A percentile compares a stretch with the other conserved stretches of the same genome.
Evolutionary conservation across 2,797 vertebrate genomes (phyloP).

Genomic region (Spheniscus humboldti): DNA sequence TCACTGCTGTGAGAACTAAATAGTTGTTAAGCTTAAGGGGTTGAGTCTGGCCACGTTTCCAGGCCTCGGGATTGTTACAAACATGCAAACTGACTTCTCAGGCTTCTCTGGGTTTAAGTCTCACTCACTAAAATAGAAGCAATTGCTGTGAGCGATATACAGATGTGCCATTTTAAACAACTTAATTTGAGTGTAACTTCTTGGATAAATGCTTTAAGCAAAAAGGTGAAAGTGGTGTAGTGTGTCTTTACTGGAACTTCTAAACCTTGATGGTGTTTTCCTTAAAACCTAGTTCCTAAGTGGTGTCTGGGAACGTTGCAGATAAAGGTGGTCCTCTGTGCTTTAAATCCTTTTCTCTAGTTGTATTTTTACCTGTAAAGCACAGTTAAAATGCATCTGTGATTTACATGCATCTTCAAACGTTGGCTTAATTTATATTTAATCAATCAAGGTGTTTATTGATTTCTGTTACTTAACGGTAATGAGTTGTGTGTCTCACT

Average conservation of each 20-base stretch:
- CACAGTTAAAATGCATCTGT: rapidly evolving
- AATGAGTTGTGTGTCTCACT: not conserved
- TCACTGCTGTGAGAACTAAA: not conserved
- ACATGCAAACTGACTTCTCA: rapidly evolving
- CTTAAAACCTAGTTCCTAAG: not conserved
- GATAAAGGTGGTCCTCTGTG: not conserved
- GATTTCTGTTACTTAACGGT: not conserved
- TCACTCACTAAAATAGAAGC: not conserved
- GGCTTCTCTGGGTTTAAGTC: not conserved
- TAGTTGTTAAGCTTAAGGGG: not conserved
- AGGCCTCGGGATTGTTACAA: not conserved
- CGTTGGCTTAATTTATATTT: not conserved
- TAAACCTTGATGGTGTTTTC: not conserved
- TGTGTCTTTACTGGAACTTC: rapidly evolving
- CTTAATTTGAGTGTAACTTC: not conserved
- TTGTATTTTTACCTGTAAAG: not conserved
- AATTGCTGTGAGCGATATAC: not conserved
- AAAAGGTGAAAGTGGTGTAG: not conserved
- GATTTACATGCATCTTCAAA: not conserved
- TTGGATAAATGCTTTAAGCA: not conserved
- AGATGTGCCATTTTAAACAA: not conserved
- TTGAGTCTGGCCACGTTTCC: not conserved
- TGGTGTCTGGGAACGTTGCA: not conserved
- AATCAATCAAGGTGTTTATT: not conserved
- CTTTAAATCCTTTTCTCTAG: not conserved